Conservation (phyloP, 2,113 vertebrate genomes). For the Gavia stellata region DNA sequence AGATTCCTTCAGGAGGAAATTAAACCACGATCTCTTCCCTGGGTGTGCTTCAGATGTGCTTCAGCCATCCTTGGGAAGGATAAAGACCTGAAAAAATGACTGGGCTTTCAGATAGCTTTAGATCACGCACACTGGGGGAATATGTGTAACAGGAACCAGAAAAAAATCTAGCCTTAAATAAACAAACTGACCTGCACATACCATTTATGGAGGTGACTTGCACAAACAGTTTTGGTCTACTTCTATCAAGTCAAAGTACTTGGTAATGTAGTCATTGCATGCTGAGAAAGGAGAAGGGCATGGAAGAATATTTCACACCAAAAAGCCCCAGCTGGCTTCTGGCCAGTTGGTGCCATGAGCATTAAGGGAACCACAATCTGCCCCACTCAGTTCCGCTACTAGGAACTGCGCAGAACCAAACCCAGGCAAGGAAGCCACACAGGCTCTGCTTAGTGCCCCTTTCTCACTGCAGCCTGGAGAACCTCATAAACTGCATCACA, state of each 20-base stretch:
- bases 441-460: not conserved
- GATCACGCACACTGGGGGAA: not conserved
- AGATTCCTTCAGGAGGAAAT: not conserved
- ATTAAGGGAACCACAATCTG: not conserved
- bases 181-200: not conserved
- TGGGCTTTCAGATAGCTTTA: not conserved
- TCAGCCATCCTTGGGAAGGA: not conserved
- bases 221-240: not conserved
- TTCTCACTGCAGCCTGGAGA: not conserved
- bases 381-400: not conserved
- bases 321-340: not conserved
- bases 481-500: not conserved
- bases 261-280: not conserved
- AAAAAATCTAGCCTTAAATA: not conserved
- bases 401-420: not conserved
- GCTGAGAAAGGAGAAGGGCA: not conserved
- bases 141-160: not conserved
- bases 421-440: not conserved
- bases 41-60: rapidly evolving
- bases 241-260: not conserved
- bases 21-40: not conserved
- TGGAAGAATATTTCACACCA: not conserved
- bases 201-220: not conserved
- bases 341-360: not conserved
- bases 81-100: not conserved